Percentiles rank a stretch among this genome's conserved stretches.
Evolutionary conservation across 2,797 vertebrate species (phyloP).

Genomic region (Hoplostethus mediterraneus): DNA sequence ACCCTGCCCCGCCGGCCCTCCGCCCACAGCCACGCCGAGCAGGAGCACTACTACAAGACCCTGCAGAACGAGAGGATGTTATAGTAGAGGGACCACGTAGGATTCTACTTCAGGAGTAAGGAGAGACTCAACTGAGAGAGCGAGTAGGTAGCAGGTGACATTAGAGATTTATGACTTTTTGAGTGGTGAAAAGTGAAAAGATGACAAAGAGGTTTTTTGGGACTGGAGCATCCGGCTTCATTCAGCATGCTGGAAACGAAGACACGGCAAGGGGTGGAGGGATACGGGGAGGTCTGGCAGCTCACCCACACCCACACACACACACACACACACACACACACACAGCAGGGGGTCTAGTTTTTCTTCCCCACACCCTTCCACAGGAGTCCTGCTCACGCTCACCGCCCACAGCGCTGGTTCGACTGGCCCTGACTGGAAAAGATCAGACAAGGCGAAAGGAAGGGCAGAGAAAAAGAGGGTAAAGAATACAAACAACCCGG

Average conservation of each 20-base stretch:
- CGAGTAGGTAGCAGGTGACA: slow-evolving; percentile 27
- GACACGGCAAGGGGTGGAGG: slow-evolving; percentile 21
- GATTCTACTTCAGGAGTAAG: slow-evolving; percentile 34
- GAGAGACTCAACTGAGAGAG: slow-evolving; percentile 10
- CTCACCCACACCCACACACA: slow-evolving; percentile 46
- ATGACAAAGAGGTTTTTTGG: slow-evolving; percentile 43
- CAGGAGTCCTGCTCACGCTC: slow-evolving; percentile 16
- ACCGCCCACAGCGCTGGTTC: slow-evolving; percentile 45
- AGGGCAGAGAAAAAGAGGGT: slow-evolving; percentile 16
- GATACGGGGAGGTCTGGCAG: slow-evolving; percentile 46
- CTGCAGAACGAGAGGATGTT: slow-evolving; percentile 87
- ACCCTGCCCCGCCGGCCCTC: slow-evolving; percentile 88
- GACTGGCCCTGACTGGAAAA: slow-evolving; percentile 31
- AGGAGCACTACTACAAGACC: slow-evolving; percentile 93
- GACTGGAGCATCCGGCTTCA: slow-evolving; percentile 23
- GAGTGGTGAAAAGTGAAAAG: slow-evolving; percentile 18
- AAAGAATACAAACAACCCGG: slow-evolving; percentile 26
- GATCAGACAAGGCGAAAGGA: slow-evolving; percentile 39
- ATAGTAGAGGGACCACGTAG: slow-evolving; percentile 50
- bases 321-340: no score
- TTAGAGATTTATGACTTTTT: slow-evolving; percentile 42
- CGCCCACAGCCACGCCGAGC: slow-evolving; percentile 81
- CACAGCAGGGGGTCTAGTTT: slow-evolving; percentile 50
- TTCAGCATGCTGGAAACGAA: slow-evolving; percentile 24
- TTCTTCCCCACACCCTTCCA: not conserved